Percentiles rank a stretch among this genome's conserved stretches.
Conservation (phyloP, 2,797 vertebrate genomes). For the Holocentrus rufus region DNA sequence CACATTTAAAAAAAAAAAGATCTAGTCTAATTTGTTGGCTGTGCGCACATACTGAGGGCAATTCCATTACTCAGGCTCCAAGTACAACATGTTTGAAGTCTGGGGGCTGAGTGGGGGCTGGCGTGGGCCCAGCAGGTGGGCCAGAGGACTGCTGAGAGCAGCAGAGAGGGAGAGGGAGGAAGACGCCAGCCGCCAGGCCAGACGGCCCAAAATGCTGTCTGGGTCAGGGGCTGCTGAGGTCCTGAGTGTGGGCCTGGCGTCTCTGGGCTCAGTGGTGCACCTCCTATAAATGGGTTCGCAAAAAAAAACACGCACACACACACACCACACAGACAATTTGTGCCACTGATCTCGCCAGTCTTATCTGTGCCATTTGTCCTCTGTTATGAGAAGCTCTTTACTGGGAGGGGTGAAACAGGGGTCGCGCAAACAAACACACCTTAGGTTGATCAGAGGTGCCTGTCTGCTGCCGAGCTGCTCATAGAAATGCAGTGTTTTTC, state of each 20-base stretch:
- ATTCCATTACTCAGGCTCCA: conserved; percentile 36
- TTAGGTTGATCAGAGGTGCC: conserved; percentile 4
- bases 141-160: conserved; percentile 63
- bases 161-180: conserved; percentile 50
- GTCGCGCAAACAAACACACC: conserved; percentile 50
- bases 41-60: conserved; percentile 44
- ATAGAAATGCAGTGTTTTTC: conserved; percentile 1
- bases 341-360: background rate
- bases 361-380: conserved; percentile 54
- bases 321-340: conserved; percentile 8
- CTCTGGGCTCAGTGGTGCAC: background rate
- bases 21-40: conserved; percentile 50
- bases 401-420: conserved; percentile 35
- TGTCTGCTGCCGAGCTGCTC: conserved; percentile 9
- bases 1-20: background rate
- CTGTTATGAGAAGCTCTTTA: conserved; percentile 53
- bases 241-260: background rate
- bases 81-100: conserved; percentile 67
- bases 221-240: conserved; percentile 32
- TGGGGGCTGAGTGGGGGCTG: conserved; percentile 52
- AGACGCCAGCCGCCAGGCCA: conserved; percentile 54
- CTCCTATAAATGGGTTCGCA: conserved; percentile 24
- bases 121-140: conserved; percentile 73
- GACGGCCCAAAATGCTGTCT: conserved; percentile 41
- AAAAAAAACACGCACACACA: background rate